Percentiles rank a stretch among this genome's conserved stretches.
Conservation (phyloP, 2,113 vertebrate genomes). For the Theristicus caerulescens region DNA sequence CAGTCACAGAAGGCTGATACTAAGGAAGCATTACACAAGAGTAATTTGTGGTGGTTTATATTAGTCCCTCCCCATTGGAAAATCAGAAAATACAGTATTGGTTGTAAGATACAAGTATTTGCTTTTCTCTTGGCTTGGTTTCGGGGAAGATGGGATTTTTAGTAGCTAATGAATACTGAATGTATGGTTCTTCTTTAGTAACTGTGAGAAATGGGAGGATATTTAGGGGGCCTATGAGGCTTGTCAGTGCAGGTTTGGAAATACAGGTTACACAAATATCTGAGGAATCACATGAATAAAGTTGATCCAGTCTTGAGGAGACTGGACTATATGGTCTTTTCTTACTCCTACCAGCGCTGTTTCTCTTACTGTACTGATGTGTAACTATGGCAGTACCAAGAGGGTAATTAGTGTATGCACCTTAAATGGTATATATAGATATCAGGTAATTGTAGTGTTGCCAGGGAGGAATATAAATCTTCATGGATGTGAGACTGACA, state of each 20-base stretch:
- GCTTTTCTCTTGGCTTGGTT: not conserved
- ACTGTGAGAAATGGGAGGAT: not conserved
- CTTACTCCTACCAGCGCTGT: not conserved
- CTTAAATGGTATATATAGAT: not conserved
- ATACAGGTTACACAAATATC: not conserved
- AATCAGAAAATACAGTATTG: not conserved
- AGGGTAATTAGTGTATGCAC: not conserved
- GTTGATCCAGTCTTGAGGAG: not conserved
- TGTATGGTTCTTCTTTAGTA: not conserved
- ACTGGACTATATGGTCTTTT: not conserved
- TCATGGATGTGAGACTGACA: not conserved
- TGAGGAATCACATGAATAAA: not conserved
- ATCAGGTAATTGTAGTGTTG: not conserved
- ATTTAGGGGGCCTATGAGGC: not conserved
- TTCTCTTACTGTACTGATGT: not conserved
- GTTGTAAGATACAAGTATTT: not conserved
- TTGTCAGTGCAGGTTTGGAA: not conserved
- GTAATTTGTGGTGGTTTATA: not conserved
- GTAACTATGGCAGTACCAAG: not conserved
- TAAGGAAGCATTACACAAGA: not conserved
- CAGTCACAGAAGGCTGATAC: not conserved
- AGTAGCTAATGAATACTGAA: not conserved
- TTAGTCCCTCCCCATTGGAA: not conserved
- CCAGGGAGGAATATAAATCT: not conserved
- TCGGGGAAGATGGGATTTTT: not conserved